Conservation (phyloP, 1,140 invertebrate genomes). For the Cecropterus lyciades region DNA sequence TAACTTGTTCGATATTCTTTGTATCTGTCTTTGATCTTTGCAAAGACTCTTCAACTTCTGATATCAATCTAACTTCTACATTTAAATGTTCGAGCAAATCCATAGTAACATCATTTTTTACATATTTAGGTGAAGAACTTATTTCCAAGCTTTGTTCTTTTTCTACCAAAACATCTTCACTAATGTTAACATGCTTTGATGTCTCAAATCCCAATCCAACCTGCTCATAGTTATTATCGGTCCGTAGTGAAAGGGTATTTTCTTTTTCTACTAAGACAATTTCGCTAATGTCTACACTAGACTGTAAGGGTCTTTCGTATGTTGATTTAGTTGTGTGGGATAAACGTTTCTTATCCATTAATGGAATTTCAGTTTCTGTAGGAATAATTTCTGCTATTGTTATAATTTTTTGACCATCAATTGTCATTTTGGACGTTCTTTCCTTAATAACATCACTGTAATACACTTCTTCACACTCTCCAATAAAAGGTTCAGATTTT, state of each 20-base stretch:
- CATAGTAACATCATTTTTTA: slow-evolving; percentile 44
- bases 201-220: slow-evolving; percentile 45
- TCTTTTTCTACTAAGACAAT: slow-evolving; percentile 57
- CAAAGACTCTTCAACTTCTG: slow-evolving; percentile 48
- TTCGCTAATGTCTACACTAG: slow-evolving; percentile 54
- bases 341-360: slow-evolving; percentile 34
- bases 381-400: slow-evolving; percentile 58
- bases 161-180: slow-evolving; percentile 53
- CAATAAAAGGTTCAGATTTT: slow-evolving; percentile 54
- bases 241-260: slow-evolving; percentile 31
- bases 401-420: slow-evolving; percentile 57
- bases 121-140: slow-evolving; percentile 36
- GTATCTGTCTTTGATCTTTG: slow-evolving; percentile 19
- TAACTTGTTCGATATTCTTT: slow-evolving; percentile 47
- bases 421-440: slow-evolving; percentile 38
- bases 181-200: slow-evolving; percentile 48
- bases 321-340: slow-evolving; percentile 41
- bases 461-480: slow-evolving; percentile 54
- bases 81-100: slow-evolving; percentile 55
- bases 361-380: slow-evolving; percentile 50
- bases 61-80: slow-evolving; percentile 48
- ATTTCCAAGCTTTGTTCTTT: slow-evolving; percentile 52
- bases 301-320: slow-evolving; percentile 41
- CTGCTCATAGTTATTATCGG: slow-evolving; percentile 44
- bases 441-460: slow-evolving; percentile 9